A percentile compares a stretch with the other conserved stretches of the same genome.
phyloP scores from a whole-genome alignment of 2,797 vertebrate species.

The Erpetoichthys calabaricus region DNA sequence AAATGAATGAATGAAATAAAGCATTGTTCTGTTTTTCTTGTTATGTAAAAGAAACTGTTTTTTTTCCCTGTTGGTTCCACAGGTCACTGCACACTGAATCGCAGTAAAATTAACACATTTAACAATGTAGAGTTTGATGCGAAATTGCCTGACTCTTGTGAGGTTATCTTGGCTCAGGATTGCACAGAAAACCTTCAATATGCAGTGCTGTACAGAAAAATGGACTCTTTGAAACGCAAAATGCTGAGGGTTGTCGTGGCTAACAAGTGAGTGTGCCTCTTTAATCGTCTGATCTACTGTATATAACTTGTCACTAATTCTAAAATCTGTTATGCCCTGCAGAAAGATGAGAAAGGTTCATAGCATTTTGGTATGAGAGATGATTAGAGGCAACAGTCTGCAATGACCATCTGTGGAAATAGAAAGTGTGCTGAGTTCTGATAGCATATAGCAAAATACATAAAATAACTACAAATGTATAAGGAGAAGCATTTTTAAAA shows the following conservation, averaged over 20 bases:
- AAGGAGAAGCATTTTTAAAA: too few relatives aligned
- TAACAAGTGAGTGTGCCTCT: slow-evolving; percentile 2
- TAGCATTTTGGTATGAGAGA: too few relatives aligned
- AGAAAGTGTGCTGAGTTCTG: too few relatives aligned
- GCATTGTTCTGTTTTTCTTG: too few relatives aligned
- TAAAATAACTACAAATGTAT: too few relatives aligned
- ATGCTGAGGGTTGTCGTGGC: neutral
- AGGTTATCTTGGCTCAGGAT: slow-evolving; percentile 6
- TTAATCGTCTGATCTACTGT: neutral
- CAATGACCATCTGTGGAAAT: too few relatives aligned
- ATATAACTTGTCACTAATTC: neutral
- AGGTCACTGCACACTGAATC: neutral
- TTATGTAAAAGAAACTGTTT: neutral
- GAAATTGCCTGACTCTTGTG: slow-evolving; percentile 3
- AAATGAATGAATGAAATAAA: too few relatives aligned
- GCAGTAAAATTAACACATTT: slow-evolving; percentile 1
- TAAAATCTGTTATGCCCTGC: neutral
- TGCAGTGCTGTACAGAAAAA: neutral
- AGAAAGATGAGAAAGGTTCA: too few relatives aligned
- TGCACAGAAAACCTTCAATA: neutral
- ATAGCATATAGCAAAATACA: too few relatives aligned
- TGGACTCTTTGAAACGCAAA: neutral
- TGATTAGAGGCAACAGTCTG: too few relatives aligned
- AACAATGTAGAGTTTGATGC: neutral
- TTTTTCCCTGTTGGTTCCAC: neutral